Percentiles rank a stretch among this genome's conserved stretches.
Evolutionary conservation across 2,797 vertebrate species (phyloP).

Genomic region (Petrocephalus schoutedeni): DNA sequence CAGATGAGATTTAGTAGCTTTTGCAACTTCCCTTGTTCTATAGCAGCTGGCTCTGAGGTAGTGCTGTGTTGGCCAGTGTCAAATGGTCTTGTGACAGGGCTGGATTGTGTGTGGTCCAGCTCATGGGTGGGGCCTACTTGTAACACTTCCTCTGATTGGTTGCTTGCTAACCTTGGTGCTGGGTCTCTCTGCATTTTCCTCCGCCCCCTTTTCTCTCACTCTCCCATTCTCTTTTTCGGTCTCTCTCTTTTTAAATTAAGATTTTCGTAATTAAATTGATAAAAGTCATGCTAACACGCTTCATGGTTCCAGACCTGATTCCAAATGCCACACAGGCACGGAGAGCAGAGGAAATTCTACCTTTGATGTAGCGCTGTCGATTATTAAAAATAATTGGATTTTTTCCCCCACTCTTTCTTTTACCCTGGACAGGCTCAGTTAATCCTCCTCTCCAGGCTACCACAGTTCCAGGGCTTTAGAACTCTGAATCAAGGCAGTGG

Average conservation of each 20-base stretch:
- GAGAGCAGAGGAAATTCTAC: slow-evolving; percentile 58
- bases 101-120: too few species aligned
- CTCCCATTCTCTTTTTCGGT: slow-evolving; percentile 25
- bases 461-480: neutral
- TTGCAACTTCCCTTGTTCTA: too few species aligned
- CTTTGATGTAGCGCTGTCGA: slow-evolving; percentile 70
- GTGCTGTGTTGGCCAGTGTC: neutral
- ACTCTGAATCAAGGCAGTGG: neutral
- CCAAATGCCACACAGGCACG: slow-evolving; percentile 52
- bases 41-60: too few species aligned
- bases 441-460: slow-evolving; percentile 43
- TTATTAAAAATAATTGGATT: slow-evolving; percentile 72
- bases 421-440: slow-evolving; percentile 55
- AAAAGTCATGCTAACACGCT: slow-evolving; percentile 62
- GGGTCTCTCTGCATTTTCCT: neutral
- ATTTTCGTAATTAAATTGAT: slow-evolving; percentile 72
- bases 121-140: neutral
- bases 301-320: slow-evolving; percentile 64
- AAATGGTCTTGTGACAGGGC: neutral
- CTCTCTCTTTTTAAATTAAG: slow-evolving; percentile 55
- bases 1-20: too few species aligned
- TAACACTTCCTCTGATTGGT: neutral
- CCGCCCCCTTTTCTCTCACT: slow-evolving; percentile 14
- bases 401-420: slow-evolving; percentile 36
- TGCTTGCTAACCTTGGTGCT: neutral